A percentile compares a stretch with the other conserved stretches of the same genome.
These are phyloP conservation scores for Rhamphomyia laevipes DNA, from an alignment of 2,888 invertebrate species.

Conservation along the genomic window DNA sequence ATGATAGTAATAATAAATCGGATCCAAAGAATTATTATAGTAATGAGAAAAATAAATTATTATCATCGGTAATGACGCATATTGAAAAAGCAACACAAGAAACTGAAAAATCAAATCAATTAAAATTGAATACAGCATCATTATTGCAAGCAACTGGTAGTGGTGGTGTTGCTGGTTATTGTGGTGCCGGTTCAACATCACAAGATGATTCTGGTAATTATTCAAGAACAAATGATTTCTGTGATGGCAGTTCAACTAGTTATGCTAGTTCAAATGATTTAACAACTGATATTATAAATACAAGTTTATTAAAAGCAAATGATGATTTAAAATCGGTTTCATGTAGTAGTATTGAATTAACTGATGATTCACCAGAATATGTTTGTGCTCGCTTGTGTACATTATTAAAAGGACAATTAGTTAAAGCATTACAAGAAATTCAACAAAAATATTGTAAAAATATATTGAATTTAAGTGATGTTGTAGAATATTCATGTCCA, in stretches of 20 bases:
- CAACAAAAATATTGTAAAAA: conserved; percentile 22
- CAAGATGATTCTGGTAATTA: conserved; percentile 34
- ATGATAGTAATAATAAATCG: conserved; percentile 10
- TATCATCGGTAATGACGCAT: conserved; percentile 24
- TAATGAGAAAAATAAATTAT: conserved; percentile 21
- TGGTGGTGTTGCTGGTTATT: too few relatives aligned
- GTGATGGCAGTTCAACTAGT: conserved; percentile 23
- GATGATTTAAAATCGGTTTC: conserved; percentile 25
- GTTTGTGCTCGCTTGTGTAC: conserved; percentile 67
- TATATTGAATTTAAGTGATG: conserved; percentile 22
- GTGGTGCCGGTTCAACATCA: neutral
- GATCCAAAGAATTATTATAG: conserved; percentile 16
- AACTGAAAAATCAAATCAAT: conserved; percentile 23
- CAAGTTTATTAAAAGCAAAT: conserved; percentile 15
- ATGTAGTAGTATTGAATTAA: conserved; percentile 24
- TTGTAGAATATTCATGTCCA: conserved; percentile 15
- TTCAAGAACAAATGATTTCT: conserved; percentile 26
- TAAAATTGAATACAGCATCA: conserved; percentile 11
- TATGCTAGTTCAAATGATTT: conserved; percentile 27
- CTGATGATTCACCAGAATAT: conserved; percentile 29
- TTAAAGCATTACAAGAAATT: conserved; percentile 63
- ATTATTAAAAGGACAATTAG: conserved; percentile 64
- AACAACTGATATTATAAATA: conserved; percentile 22
- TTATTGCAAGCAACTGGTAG: neutral
- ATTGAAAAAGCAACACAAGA: conserved; percentile 23